Percentiles rank a stretch among this genome's conserved stretches.
phyloP scores from a whole-genome alignment of 2,888 invertebrate species.

The Caenorhabditis sp. region DNA sequence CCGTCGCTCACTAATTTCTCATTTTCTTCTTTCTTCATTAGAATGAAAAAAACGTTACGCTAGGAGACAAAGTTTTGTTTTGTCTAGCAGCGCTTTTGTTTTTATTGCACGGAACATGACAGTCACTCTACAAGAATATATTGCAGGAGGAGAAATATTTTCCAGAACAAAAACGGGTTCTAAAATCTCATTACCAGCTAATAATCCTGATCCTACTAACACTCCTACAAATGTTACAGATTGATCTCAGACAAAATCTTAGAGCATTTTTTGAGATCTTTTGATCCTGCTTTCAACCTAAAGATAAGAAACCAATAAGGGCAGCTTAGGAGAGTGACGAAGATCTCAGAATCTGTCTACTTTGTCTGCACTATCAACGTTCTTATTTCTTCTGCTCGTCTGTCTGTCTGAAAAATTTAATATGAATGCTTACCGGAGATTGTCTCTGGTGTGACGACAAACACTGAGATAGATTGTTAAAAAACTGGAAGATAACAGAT shows the following conservation, averaged over 20 bases:
- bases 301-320: neutral
- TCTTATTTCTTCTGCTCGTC: slow-evolving; percentile 7
- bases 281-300: too few relatives aligned
- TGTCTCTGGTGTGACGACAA: slow-evolving; percentile 9
- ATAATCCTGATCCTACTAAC: too few relatives aligned
- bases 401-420: neutral
- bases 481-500: slow-evolving; percentile 5
- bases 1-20: slow-evolving; percentile 27
- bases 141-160: too few relatives aligned
- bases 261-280: too few relatives aligned
- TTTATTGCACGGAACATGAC: neutral
- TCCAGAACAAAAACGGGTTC: too few relatives aligned
- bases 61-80: slow-evolving; percentile 17
- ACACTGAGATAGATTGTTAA: neutral
- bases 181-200: too few relatives aligned
- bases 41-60: slow-evolving; percentile 49
- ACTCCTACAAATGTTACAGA: too few relatives aligned
- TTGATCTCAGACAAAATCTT: too few relatives aligned
- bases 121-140: neutral
- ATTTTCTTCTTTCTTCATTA: slow-evolving; percentile 33
- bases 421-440: slow-evolving; percentile 2
- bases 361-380: neutral
- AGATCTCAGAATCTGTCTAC: neutral
- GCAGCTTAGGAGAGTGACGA: neutral
- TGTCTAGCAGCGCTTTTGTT: neutral